These are phyloP conservation scores for Cotesia glomerata DNA, from an alignment of 1,140 invertebrate genomes.

Conservation along the genomic window DNA sequence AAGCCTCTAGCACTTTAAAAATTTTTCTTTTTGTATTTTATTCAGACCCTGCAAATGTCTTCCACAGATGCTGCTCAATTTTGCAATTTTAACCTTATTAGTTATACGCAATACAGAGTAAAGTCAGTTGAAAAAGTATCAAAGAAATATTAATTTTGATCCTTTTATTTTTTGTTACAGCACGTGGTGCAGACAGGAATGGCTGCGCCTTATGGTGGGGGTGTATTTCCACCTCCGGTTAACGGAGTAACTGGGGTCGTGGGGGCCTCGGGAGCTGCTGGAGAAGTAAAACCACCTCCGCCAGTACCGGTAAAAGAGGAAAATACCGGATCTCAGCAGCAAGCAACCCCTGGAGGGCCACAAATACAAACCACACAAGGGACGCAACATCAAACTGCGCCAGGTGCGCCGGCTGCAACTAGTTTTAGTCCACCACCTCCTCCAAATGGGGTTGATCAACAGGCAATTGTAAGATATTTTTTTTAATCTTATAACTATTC, in stretches of 20 bases:
- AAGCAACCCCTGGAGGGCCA: conserved; percentile 47
- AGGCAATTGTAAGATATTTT: conserved; percentile 52
- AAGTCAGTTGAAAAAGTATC: not conserved
- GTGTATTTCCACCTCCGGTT: conserved; percentile 76
- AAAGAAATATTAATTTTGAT: conserved; percentile 17
- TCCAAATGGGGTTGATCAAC: conserved; percentile 60
- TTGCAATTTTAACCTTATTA: not conserved
- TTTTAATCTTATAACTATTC: not conserved
- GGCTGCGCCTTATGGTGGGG: conserved; percentile 82
- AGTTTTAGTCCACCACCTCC: conserved; percentile 60
- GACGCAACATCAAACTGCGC: conserved; percentile 47
- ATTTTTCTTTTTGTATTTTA: not conserved
- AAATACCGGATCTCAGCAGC: conserved; percentile 48
- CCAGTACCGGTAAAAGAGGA: conserved; percentile 55
- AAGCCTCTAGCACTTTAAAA: not conserved
- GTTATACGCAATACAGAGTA: not conserved
- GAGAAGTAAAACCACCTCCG: conserved; percentile 55
- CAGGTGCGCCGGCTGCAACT: conserved; percentile 51
- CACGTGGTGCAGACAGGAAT: conserved; percentile 95
- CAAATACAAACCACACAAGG: conserved; percentile 52
- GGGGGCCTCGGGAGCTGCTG: conserved; percentile 59
- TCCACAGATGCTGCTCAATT: not conserved
- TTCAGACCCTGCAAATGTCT: not conserved
- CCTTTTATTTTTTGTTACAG: conserved; percentile 69
- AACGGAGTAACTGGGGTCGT: conserved; percentile 72